Conservation (phyloP, 1,140 invertebrate species). For the Solenopsis fugax region DNA sequence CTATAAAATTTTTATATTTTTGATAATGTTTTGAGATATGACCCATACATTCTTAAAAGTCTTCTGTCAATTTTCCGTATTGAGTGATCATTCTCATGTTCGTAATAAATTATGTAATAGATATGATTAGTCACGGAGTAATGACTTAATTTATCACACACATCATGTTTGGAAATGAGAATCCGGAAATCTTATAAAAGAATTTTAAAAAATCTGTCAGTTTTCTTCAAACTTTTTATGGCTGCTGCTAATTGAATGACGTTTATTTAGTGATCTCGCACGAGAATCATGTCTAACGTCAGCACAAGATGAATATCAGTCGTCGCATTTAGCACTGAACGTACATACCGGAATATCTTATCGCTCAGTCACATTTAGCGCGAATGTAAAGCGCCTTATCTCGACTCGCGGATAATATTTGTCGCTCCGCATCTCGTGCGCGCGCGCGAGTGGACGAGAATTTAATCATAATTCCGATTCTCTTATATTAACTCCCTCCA, state of each 20-base stretch:
- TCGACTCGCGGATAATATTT: slow-evolving; percentile 38
- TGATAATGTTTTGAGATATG: too few species aligned
- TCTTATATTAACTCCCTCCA: neutral
- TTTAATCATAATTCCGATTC: slow-evolving; percentile 57
- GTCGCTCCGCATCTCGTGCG: too few species aligned
- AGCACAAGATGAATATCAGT: slow-evolving; percentile 16
- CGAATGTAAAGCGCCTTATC: slow-evolving; percentile 36
- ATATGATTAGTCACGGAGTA: neutral
- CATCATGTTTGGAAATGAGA: neutral
- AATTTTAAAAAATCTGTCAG: neutral
- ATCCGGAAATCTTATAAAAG: neutral
- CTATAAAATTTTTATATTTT: too few species aligned
- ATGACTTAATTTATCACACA: neutral
- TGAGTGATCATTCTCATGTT: neutral
- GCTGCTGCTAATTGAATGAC: slow-evolving; percentile 15
- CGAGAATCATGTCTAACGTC: neutral
- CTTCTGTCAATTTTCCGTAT: too few species aligned
- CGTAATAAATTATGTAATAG: neutral
- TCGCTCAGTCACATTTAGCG: slow-evolving; percentile 37
- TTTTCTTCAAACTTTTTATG: neutral
- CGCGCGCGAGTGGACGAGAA: neutral
- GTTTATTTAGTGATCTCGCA: slow-evolving; percentile 7
- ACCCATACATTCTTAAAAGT: too few species aligned
- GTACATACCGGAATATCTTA: slow-evolving; percentile 39
- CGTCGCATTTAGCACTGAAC: slow-evolving; percentile 1